Conservation (phyloP, 2,797 vertebrate species). For the Chloroceryle amazona region DNA sequence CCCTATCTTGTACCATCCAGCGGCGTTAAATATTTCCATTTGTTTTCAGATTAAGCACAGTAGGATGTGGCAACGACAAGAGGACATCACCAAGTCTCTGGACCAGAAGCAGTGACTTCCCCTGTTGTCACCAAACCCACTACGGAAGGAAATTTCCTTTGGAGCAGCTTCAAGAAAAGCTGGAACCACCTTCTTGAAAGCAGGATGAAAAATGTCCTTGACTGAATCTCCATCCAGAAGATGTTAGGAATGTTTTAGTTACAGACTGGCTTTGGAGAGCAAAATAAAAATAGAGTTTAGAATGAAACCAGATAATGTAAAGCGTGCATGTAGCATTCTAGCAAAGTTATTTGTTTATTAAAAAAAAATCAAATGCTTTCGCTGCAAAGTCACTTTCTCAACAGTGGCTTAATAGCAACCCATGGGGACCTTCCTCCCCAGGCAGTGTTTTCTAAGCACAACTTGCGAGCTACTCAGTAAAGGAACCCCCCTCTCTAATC, state of each 20-base stretch:
- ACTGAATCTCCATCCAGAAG: slow-evolving; percentile 23
- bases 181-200: background rate
- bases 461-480: background rate
- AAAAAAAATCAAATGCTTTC: background rate
- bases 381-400: background rate
- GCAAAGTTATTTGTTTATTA: background rate
- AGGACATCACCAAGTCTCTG: background rate
- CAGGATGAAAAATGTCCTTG: background rate
- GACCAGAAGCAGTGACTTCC: background rate
- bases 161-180: slow-evolving; percentile 33
- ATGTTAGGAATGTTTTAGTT: slow-evolving; percentile 30
- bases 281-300: slow-evolving; percentile 33
- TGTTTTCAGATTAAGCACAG: background rate
- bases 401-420: background rate
- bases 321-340: background rate
- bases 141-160: background rate
- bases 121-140: background rate
- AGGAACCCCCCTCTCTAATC: background rate
- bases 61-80: background rate
- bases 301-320: background rate
- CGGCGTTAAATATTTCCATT: background rate
- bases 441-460: background rate
- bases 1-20: background rate
- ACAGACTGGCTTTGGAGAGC: background rate
- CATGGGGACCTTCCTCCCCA: background rate